phyloP scores from a whole-genome alignment of 2,888 invertebrate genomes.

The Coecobrya sp. region DNA sequence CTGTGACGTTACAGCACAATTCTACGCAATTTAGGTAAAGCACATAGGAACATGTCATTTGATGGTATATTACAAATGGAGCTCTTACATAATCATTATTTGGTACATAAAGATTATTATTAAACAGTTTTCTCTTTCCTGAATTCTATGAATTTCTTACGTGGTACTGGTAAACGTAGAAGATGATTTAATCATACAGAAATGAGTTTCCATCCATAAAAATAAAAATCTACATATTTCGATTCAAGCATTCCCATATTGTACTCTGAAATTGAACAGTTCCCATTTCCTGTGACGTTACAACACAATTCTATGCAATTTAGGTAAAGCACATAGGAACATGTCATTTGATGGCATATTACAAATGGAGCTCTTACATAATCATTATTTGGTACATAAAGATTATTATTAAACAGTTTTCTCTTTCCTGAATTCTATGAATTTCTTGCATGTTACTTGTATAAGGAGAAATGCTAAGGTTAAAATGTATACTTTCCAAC shows the following conservation, averaged over 20 bases:
- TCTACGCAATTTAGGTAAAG: too few relatives aligned
- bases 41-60: too few relatives aligned
- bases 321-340: too few relatives aligned
- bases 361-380: too few relatives aligned
- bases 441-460: neutral
- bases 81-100: too few relatives aligned
- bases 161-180: neutral
- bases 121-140: neutral
- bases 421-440: neutral
- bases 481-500: too few relatives aligned
- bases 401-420: neutral
- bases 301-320: too few relatives aligned
- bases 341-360: too few relatives aligned
- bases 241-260: neutral
- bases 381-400: neutral
- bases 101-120: neutral
- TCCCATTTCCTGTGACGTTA: too few relatives aligned
- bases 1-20: too few relatives aligned
- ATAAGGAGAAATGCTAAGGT: neutral
- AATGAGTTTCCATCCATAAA: constrained; percentile 50
- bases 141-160: neutral
- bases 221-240: neutral
- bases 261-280: neutral
- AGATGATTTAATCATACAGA: constrained; percentile 64
- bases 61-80: too few relatives aligned